Evolutionary conservation across 2,797 vertebrate genomes (phyloP), one percentile per base, ranked within the genome.

Genomic region (Onychomys leucogaster): DNA sequence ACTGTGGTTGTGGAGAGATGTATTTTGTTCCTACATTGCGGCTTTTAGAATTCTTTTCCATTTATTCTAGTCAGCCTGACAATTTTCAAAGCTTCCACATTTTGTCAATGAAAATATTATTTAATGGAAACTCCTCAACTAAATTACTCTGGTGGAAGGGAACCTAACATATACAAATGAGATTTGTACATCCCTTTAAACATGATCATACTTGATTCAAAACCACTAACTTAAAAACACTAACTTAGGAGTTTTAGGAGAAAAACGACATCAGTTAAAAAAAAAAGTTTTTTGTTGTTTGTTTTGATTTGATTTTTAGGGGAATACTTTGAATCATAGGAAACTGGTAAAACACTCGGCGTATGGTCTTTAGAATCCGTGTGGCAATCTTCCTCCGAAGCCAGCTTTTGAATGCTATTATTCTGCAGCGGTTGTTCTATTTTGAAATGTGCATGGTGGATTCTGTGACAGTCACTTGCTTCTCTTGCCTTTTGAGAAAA

Each of bases 401-500:
- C 16, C 27, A 11, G 43, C 73, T 0, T 0, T 37, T 63, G 89
- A 90, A 69, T 1, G 41, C 19, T 8, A 57, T 83, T 9, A 34
- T 43, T 65, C 89, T 57, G 11, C 29, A 69, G 71, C 52, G 34
- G 57, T 17, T 82, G 76, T 85, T 55, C 90, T 52, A 17, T 89
- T 94, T 32, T 92, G 75, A 94, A 91, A 84, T 71, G 88, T 21
- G 88, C 77, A 75, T 57, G 41, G 80, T n/a, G 37, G 67, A 37
- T 81, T 82, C 91, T 90, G 89, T 94, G 65, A 41, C 49, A 88
- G 90, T 67, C 90, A 90, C 77, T 91, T 76, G 59, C 41, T 85
- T 89, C 75, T 78, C 81, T 29, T 61, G 89, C 78, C 82, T 92
- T 94, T 83, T 61, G 75, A 92, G 71, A 91, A 97, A 95, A 86